Conservation (phyloP, 2,113 vertebrate genomes). For the Nibea albiflora region DNA sequence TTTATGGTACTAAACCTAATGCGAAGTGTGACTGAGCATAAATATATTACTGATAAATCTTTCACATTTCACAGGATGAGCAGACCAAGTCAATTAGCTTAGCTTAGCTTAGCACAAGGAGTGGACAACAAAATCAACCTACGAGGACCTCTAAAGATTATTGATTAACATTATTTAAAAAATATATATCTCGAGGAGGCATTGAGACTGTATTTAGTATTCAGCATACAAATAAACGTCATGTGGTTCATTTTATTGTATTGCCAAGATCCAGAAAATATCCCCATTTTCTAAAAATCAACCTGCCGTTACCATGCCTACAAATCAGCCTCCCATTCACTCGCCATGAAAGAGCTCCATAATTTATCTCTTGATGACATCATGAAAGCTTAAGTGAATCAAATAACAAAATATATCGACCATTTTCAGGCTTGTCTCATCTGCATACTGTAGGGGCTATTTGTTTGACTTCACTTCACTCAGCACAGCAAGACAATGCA, state of each 20-base stretch:
- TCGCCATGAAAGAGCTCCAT: slow-evolving; percentile 41
- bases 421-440: slow-evolving; percentile 50
- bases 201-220: not conserved
- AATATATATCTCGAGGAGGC: not conserved
- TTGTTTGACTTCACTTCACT: slow-evolving; percentile 64
- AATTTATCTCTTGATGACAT: slow-evolving; percentile 54
- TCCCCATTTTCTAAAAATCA: slow-evolving; percentile 30
- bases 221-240: slow-evolving; percentile 1
- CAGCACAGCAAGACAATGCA: slow-evolving; percentile 39
- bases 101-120: not conserved
- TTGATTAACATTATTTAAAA: not conserved
- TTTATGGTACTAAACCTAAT: not conserved
- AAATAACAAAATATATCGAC: slow-evolving; percentile 60
- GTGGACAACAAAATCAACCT: not conserved
- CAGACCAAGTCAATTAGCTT: no score
- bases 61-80: not conserved
- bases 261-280: slow-evolving; percentile 30
- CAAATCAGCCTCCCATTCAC: slow-evolving; percentile 54
- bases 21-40: not conserved
- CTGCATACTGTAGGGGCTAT: slow-evolving; percentile 49
- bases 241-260: slow-evolving; percentile 20
- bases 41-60: not conserved
- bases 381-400: slow-evolving; percentile 51
- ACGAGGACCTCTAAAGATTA: not conserved
- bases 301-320: slow-evolving; percentile 36